Evolutionary conservation across 2,888 invertebrate genomes (phyloP), one percentile per base, ranked within the genome.

Genomic region (Scelioninae gen. 2): DNA sequence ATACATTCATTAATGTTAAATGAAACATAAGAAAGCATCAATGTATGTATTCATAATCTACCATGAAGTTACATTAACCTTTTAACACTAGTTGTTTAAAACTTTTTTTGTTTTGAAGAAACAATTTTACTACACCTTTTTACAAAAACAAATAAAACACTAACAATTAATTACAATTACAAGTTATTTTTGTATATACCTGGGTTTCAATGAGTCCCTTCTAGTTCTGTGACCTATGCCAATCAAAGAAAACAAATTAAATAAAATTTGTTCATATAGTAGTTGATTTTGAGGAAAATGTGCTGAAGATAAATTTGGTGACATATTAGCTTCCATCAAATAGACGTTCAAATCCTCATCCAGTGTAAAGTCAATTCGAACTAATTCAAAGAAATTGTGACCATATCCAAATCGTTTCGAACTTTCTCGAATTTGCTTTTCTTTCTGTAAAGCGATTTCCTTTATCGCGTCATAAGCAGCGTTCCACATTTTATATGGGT

Each of bases 261-360:
- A 96, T 9, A 98, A 81, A 0, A 98, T 94, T 88, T 98, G 97
- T 81, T 97, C 96, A 81, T 98, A 98, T 0, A 98, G 87, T 22
- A 95, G 85, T 74, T 91, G 90, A 86, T 98, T 98, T 0, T 92
- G 93, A n/a, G 93, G 92, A 84, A 93, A 98, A 86, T 98, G 97
- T 0, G 93, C 93, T 0, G 97, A 96, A 0, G 96, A 96, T 67
- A 98, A 89, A 88, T 98, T 98, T 0, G 98, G 98, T 10, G 97
- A 97, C 98, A 98, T 98, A 83, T 98, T 98, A 0, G 96, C 97
- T 88, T 98, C 98, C 90, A 98, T 92, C 4, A 97, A 88, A 81
- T 91, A 94, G 0, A 97, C 94, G 50, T 93, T 93, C 0, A 98
- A 85, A 58, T 96, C 88, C 77, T 95, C 93, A 84, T 98, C 96